A percentile compares a stretch with the other conserved stretches of the same genome.
Evolutionary conservation across 2,888 invertebrate genomes (phyloP).

Genomic region (Rhagonycha lutea): DNA sequence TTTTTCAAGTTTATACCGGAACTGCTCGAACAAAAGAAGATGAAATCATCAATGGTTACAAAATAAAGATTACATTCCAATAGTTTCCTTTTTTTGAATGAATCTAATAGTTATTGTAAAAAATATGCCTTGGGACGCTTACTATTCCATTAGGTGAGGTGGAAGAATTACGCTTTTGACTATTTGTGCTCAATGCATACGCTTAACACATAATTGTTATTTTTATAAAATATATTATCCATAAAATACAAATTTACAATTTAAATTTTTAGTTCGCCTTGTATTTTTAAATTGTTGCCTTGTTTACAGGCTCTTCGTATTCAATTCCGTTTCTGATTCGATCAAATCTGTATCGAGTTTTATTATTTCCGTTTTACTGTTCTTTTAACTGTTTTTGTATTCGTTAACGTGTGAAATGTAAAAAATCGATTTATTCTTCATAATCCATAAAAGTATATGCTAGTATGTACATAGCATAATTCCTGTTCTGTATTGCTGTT

Average conservation of each 20-base stretch:
- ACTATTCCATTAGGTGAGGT: background rate
- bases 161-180: background rate
- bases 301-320: background rate
- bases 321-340: background rate
- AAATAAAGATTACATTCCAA: background rate
- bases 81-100: background rate
- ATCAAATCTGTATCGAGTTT: background rate
- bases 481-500: background rate
- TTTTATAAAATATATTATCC: background rate
- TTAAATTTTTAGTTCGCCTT: background rate
- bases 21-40: background rate
- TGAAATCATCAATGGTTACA: background rate
- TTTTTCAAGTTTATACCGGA: background rate
- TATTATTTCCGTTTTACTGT: background rate
- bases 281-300: background rate
- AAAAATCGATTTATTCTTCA: background rate
- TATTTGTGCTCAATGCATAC: background rate
- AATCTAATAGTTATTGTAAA: background rate
- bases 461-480: background rate
- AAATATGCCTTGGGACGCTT: background rate
- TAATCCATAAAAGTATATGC: background rate
- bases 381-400: background rate
- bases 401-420: background rate
- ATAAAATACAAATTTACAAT: background rate
- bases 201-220: background rate